Percentiles rank a stretch among this genome's conserved stretches.
phyloP scores from a whole-genome alignment of 2,113 vertebrate genomes.

The Gasterosteus nipponicus region DNA sequence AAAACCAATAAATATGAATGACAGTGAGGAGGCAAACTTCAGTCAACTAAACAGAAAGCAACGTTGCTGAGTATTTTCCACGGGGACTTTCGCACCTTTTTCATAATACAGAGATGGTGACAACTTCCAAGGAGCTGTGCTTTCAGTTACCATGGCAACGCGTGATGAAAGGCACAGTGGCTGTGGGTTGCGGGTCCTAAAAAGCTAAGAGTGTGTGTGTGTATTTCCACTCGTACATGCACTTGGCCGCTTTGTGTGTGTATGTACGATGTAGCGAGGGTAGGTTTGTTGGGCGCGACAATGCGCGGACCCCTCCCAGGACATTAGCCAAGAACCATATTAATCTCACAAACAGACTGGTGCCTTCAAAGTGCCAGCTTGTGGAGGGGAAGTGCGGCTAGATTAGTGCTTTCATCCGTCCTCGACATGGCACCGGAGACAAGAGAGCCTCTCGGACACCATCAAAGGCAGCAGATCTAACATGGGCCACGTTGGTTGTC shows the following conservation, averaged over 20 bases:
- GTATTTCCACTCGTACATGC: neutral
- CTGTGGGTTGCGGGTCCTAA: slow-evolving; percentile 4
- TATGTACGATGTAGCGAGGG: neutral
- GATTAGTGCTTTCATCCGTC: slow-evolving; percentile 58
- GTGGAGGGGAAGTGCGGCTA: slow-evolving; percentile 47
- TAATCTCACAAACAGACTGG: slow-evolving; percentile 53
- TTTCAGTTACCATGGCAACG: slow-evolving; percentile 60
- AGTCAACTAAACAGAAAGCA: neutral
- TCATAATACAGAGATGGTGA: neutral
- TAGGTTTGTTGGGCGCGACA: slow-evolving; percentile 11
- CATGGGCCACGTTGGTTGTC: neutral
- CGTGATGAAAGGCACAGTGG: slow-evolving; percentile 26
- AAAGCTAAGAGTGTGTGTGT: neutral
- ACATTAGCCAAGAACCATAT: slow-evolving; percentile 46
- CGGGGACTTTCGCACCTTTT: slow-evolving; percentile 29
- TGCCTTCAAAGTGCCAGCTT: slow-evolving; percentile 70
- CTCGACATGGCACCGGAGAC: slow-evolving; percentile 53
- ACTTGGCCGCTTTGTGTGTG: neutral
- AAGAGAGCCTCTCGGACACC: slow-evolving; percentile 42
- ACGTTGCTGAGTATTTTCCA: slow-evolving; percentile 1
- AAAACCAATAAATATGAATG: neutral
- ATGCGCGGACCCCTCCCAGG: slow-evolving; percentile 40
- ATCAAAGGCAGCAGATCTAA: slow-evolving; percentile 68
- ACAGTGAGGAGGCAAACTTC: neutral
- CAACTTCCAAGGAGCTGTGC: slow-evolving; percentile 31